phyloP scores from a whole-genome alignment of 2,797 vertebrate genomes.

The Hapalemur alaotrensis region DNA sequence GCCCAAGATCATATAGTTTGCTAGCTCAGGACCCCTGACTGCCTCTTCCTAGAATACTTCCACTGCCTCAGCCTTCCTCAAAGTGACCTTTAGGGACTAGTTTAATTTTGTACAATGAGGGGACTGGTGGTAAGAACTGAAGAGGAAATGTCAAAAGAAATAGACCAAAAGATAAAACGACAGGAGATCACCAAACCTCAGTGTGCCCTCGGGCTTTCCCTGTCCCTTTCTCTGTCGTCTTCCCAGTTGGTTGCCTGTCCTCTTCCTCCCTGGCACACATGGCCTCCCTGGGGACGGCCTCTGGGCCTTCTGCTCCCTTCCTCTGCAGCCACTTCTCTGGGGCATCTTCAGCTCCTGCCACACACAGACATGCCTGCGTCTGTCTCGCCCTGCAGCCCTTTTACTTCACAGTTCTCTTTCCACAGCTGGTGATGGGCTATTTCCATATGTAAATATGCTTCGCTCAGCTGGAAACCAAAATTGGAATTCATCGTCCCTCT shows the following conservation, averaged over 20 bases:
- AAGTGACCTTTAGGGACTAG: neutral
- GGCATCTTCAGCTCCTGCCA: neutral
- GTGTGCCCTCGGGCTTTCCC: neutral
- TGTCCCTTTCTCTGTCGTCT: neutral
- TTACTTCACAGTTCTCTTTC: neutral
- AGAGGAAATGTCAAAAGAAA: neutral
- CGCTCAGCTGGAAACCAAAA: neutral
- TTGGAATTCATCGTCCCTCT: neutral
- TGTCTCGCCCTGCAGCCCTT: neutral
- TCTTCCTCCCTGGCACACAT: neutral
- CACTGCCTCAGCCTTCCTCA: neutral
- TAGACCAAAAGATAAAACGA: neutral
- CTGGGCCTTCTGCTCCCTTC: neutral
- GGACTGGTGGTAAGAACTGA: neutral
- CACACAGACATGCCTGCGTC: neutral
- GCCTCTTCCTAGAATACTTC: neutral
- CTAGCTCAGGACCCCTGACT: neutral
- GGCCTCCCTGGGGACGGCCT: neutral
- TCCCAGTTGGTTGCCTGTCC: neutral
- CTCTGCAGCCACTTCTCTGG: neutral
- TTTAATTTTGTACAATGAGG: neutral
- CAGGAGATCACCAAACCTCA: neutral
- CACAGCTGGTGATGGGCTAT: neutral
- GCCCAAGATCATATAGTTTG: neutral
- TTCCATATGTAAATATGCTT: conserved; percentile 25